A percentile compares a stretch with the other conserved stretches of the same genome.
Conservation (phyloP, 1,140 invertebrate species). For the Sitobion miscanthi region DNA sequence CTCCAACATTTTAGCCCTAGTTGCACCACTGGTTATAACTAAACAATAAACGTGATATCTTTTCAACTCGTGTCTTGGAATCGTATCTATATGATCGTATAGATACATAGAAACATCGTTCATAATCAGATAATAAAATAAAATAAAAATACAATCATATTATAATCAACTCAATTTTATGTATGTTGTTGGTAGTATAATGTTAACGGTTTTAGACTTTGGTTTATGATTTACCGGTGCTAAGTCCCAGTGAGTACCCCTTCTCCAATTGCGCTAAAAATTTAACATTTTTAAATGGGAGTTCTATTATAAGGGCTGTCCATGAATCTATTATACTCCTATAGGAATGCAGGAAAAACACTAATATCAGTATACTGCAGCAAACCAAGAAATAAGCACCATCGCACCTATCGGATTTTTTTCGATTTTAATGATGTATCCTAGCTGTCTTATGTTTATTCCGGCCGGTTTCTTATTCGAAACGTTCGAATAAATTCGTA, state of each 20-base stretch:
- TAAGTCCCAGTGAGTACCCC: background rate
- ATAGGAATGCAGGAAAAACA: background rate
- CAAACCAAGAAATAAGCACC: too few species aligned
- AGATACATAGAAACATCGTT: background rate
- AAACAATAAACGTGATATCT: background rate
- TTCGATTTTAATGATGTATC: background rate
- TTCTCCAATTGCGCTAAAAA: too few species aligned
- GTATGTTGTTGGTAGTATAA: background rate
- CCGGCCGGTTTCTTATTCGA: background rate
- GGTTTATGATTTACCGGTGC: background rate
- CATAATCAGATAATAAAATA: background rate
- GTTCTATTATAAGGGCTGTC: too few species aligned
- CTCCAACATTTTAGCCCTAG: too few species aligned
- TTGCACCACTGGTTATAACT: background rate
- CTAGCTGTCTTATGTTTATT: background rate
- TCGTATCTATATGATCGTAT: background rate
- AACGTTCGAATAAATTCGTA: background rate
- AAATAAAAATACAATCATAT: background rate
- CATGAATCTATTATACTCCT: background rate
- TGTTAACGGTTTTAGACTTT: background rate
- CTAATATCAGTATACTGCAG: background rate
- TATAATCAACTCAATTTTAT: background rate
- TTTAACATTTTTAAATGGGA: background rate
- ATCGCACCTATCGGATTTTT: background rate
- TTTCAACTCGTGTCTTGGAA: background rate